Evolutionary conservation across 2,797 vertebrate genomes (phyloP).

Genomic region (Moxostoma hubbsi): DNA sequence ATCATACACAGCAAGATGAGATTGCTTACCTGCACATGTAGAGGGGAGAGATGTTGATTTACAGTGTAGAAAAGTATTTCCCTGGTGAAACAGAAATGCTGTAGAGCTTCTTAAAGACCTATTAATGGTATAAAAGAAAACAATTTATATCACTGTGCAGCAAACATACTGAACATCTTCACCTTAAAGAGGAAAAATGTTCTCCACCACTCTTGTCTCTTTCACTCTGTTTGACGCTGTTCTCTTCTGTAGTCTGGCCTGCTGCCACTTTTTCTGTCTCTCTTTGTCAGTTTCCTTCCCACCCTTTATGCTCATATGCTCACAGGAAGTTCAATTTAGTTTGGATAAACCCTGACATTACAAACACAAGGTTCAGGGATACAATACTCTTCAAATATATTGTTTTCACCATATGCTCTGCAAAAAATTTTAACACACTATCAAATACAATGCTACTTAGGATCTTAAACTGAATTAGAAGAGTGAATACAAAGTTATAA

Average conservation of each 20-base stretch:
- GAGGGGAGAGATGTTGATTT: no score
- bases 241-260: slow-evolving; percentile 21
- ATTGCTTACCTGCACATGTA: slow-evolving; percentile 35
- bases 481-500: no score
- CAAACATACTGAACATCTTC: slow-evolving; percentile 24
- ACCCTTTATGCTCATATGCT: slow-evolving; percentile 56
- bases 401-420: neutral
- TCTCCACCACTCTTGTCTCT: neutral
- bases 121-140: neutral
- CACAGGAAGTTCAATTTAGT: slow-evolving; percentile 71
- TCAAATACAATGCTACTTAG: neutral
- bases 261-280: slow-evolving; percentile 36
- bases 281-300: slow-evolving; percentile 57
- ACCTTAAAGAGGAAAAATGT: neutral
- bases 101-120: neutral
- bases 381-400: neutral
- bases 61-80: neutral
- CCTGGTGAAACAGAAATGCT: slow-evolving; percentile 1
- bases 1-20: neutral
- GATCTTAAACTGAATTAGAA: neutral
- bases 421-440: neutral
- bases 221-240: no score
- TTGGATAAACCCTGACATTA: slow-evolving; percentile 64
- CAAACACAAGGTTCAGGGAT: slow-evolving; percentile 31
- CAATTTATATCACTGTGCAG: neutral